Conservation (phyloP, 2,888 invertebrate species). For the Athripsodes cinereus region DNA sequence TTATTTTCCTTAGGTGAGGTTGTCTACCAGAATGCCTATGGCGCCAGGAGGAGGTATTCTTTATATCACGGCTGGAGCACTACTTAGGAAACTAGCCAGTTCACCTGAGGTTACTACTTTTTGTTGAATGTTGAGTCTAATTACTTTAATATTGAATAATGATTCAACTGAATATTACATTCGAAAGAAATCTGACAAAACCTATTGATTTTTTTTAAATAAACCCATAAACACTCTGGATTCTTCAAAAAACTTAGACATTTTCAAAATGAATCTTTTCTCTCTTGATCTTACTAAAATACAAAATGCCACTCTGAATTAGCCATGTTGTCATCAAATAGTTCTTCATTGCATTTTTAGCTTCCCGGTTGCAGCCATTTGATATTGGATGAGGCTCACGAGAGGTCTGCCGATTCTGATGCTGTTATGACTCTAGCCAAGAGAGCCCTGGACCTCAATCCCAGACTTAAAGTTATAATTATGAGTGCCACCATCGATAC, state of each 20-base stretch:
- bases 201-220: too few relatives aligned
- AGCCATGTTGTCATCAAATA: too few relatives aligned
- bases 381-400: slow-evolving; percentile 70
- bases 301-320: too few relatives aligned
- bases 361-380: slow-evolving; percentile 59
- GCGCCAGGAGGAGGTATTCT: slow-evolving; percentile 53
- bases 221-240: too few relatives aligned
- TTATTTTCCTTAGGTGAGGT: slow-evolving; percentile 57
- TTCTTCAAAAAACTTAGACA: too few relatives aligned
- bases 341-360: slow-evolving; percentile 11
- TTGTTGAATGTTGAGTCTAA: too few relatives aligned
- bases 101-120: slow-evolving; percentile 19
- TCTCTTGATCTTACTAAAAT: too few relatives aligned
- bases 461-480: slow-evolving; percentile 52
- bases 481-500: slow-evolving; percentile 72
- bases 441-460: slow-evolving; percentile 48
- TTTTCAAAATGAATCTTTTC: too few relatives aligned
- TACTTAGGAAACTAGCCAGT: slow-evolving; percentile 40
- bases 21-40: slow-evolving; percentile 46
- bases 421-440: slow-evolving; percentile 55
- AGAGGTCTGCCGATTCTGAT: slow-evolving; percentile 64
- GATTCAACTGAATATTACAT: too few relatives aligned
- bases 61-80: slow-evolving; percentile 64
- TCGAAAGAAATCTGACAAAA: too few relatives aligned
- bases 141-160: too few relatives aligned